phyloP scores from a whole-genome alignment of 2,113 vertebrate genomes.

The Aplodontia rufa region DNA sequence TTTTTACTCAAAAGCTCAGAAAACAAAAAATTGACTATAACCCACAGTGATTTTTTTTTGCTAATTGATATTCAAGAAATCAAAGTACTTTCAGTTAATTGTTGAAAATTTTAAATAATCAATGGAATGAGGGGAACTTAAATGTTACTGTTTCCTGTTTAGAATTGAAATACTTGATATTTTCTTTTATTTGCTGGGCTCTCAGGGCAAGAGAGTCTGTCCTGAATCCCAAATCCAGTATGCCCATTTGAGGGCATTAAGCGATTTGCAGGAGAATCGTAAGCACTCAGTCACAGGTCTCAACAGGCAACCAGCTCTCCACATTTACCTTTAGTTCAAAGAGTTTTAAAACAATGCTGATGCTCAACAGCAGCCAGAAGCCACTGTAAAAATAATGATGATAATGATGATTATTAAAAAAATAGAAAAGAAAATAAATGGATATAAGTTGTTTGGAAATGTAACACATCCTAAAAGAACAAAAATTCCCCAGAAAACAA shows the following conservation, averaged over 20 bases:
- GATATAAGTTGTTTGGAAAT: not conserved
- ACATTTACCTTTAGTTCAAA: constrained; percentile 67
- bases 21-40: constrained; percentile 27
- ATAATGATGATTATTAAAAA: too few relatives aligned
- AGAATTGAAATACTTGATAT: constrained; percentile 31
- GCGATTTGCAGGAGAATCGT: constrained; percentile 58
- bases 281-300: constrained; percentile 21
- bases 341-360: constrained; percentile 3
- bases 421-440: not conserved
- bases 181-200: constrained; percentile 71
- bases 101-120: not conserved
- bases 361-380: not conserved
- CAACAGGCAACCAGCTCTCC: constrained; percentile 53
- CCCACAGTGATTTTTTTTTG: not conserved
- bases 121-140: not conserved
- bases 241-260: constrained; percentile 40
- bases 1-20: constrained; percentile 4
- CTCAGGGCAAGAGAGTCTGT: constrained; percentile 46
- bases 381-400: not conserved
- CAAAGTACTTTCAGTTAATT: not conserved
- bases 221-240: constrained; percentile 51
- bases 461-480: not conserved
- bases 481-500: not conserved
- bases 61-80: not conserved
- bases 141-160: constrained; percentile 48